Conservation (phyloP, 2,113 vertebrate species). For the Megaceryle maxima region DNA sequence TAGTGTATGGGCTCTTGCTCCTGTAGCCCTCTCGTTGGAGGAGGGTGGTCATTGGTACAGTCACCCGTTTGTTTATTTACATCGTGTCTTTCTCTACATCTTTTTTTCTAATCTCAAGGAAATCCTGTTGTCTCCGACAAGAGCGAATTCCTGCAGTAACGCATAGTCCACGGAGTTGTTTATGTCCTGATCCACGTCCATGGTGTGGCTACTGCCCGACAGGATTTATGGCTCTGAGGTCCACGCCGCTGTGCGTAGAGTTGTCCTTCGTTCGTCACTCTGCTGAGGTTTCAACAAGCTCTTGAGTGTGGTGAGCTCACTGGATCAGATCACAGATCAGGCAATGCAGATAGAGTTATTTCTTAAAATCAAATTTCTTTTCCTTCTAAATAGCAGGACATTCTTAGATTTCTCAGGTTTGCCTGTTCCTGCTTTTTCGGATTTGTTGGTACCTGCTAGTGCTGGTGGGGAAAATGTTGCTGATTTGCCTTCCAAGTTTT, state of each 20-base stretch:
- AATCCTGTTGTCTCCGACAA: not conserved
- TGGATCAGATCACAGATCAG: not conserved
- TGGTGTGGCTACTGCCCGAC: not conserved
- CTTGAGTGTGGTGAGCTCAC: not conserved
- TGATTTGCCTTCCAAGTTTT: not conserved
- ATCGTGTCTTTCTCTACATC: not conserved
- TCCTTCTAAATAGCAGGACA: not conserved
- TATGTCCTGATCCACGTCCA: not conserved
- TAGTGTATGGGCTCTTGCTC: not conserved
- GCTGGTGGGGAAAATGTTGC: not conserved
- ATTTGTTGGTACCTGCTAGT: not conserved
- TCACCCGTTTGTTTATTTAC: rapidly evolving
- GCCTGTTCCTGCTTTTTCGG: not conserved
- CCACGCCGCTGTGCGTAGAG: not conserved
- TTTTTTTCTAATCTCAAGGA: constrained; percentile 6
- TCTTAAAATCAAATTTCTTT: not conserved
- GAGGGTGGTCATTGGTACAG: rapidly evolving
- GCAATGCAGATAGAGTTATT: not conserved
- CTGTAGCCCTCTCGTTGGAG: not conserved
- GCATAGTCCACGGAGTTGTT: not conserved
- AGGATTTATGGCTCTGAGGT: not conserved
- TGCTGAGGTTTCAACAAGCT: not conserved
- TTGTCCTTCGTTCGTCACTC: not conserved
- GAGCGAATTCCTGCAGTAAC: not conserved
- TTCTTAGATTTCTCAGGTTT: not conserved